These are phyloP conservation scores for Magallana ariakensis DNA, from an alignment of 1,140 invertebrate species.

Conservation along the genomic window DNA sequence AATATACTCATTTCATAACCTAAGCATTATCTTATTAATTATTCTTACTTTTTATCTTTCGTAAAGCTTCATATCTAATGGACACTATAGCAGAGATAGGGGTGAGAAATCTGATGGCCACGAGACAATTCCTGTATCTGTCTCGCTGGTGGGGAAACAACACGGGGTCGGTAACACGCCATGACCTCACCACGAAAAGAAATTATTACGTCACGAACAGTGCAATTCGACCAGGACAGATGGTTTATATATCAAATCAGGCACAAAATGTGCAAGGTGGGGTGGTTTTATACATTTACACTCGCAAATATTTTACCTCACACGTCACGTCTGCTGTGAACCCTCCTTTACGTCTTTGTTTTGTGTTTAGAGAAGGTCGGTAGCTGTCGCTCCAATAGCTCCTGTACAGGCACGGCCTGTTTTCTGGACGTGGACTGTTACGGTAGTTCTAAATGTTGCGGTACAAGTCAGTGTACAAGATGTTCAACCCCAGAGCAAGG, in stretches of 20 bases:
- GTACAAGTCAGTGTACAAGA: neutral
- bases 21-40: no score
- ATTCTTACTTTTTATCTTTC: no score
- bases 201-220: neutral
- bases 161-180: neutral
- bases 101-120: neutral
- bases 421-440: constrained; percentile 1
- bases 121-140: neutral
- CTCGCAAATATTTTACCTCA: no score
- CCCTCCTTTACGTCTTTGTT: no score
- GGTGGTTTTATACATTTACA: no score
- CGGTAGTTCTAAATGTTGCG: neutral
- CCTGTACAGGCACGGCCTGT: neutral
- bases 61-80: neutral
- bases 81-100: neutral
- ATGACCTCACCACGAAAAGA: neutral
- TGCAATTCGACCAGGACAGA: constrained; percentile 3
- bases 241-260: constrained; percentile 12
- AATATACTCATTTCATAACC: no score
- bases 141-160: neutral
- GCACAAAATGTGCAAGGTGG: neutral
- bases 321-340: no score
- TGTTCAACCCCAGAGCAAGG: neutral
- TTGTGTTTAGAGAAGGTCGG: neutral
- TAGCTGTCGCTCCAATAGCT: neutral